Percentiles rank a stretch among this genome's conserved stretches.
phyloP scores from a whole-genome alignment of 2,113 vertebrate genomes.

The Ginglymostoma cirratum region DNA sequence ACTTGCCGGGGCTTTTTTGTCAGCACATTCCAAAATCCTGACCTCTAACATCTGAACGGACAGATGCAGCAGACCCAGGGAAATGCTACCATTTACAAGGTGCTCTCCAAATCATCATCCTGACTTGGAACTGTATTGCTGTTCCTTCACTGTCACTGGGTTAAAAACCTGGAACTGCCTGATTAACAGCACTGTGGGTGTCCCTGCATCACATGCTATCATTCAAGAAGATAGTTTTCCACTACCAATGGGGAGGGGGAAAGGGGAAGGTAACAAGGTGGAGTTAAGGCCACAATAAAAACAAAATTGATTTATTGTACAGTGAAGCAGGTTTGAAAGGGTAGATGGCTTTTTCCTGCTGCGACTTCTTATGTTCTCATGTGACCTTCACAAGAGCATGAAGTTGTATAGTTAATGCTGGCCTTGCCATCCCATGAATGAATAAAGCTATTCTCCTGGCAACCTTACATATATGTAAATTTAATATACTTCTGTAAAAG shows the following conservation, averaged over 20 bases:
- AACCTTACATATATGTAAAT: background rate
- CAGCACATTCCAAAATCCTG: background rate
- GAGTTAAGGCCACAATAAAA: background rate
- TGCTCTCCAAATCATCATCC: background rate
- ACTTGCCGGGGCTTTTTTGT: background rate
- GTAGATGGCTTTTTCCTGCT: background rate
- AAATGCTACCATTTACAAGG: background rate
- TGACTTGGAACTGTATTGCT: background rate
- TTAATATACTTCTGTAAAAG: background rate
- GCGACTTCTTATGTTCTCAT: background rate
- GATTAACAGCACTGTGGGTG: background rate
- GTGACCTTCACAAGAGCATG: background rate
- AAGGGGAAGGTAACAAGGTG: background rate
- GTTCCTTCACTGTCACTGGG: background rate
- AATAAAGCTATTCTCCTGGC: background rate
- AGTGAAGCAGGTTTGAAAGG: background rate
- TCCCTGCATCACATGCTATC: too few species aligned
- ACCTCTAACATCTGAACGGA: background rate
- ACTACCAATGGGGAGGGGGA: background rate
- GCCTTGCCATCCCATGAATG: background rate
- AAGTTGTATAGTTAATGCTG: background rate
- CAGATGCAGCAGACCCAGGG: background rate
- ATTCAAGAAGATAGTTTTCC: background rate
- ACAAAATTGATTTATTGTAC: background rate
- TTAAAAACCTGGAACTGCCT: background rate